These are phyloP conservation scores for Sisor rabdophorus DNA, from an alignment of 2,113 vertebrate species.

Conservation along the genomic window DNA sequence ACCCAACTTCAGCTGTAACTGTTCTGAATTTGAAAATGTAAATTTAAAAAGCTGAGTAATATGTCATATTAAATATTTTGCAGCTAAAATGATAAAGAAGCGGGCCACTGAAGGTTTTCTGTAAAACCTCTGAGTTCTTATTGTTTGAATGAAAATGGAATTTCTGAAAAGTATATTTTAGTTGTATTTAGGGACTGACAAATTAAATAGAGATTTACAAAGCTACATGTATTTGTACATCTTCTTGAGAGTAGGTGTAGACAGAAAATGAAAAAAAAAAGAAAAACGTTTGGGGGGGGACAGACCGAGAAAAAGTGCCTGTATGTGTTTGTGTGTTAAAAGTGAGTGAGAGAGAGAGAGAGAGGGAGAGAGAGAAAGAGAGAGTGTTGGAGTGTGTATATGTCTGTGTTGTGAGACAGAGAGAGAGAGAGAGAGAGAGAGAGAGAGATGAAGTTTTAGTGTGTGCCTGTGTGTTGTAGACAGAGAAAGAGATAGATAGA, in stretches of 20 bases:
- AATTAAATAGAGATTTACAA: neutral
- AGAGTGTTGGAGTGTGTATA: neutral
- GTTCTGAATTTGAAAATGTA: conserved; percentile 42
- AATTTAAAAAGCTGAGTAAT: conserved; percentile 36
- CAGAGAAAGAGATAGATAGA: conserved; percentile 4
- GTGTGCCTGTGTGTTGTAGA: neutral
- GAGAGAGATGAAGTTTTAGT: neutral
- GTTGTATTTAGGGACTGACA: neutral
- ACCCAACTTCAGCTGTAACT: neutral
- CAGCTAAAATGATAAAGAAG: conserved; percentile 43
- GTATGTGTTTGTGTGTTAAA: no score
- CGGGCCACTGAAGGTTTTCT: neutral
- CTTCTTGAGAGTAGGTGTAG: neutral
- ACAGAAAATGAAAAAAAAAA: neutral
- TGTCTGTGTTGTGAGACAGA: neutral
- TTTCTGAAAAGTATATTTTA: neutral
- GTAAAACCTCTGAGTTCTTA: neutral
- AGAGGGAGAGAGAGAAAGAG: conserved; percentile 1
- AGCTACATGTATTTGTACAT: conserved; percentile 25
- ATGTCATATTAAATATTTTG: conserved; percentile 36
- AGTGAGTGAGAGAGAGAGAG: conserved; percentile 5
- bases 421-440: neutral
- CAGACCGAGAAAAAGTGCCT: no score
- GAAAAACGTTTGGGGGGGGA: no score
- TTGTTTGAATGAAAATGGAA: neutral